phyloP scores from a whole-genome alignment of 2,888 invertebrate species.

The Perdita meconis region DNA sequence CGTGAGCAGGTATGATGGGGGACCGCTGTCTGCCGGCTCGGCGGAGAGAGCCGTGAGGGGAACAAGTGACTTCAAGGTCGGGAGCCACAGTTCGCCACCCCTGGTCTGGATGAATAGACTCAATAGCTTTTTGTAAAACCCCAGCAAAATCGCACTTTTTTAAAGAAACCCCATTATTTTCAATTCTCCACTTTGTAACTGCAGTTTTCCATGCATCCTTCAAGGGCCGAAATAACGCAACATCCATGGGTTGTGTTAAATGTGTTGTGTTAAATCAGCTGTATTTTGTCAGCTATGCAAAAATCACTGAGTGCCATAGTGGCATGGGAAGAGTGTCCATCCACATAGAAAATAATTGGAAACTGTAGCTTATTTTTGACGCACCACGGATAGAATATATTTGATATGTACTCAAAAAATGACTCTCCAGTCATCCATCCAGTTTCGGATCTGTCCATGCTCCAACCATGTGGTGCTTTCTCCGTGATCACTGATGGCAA shows the following conservation, averaged over 20 bases:
- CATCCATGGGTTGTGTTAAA: neutral
- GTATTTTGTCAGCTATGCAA: neutral
- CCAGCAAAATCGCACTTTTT: neutral
- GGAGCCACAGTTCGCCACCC: too few relatives aligned
- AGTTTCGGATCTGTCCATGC: neutral
- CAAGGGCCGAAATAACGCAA: neutral
- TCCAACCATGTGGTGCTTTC: neutral
- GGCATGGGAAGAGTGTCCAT: neutral
- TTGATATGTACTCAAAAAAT: slow-evolving; percentile 1
- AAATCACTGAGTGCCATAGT: slow-evolving; percentile 1
- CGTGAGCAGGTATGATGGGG: too few relatives aligned
- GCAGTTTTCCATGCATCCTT: neutral
- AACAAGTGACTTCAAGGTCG: too few relatives aligned
- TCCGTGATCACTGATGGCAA: neutral
- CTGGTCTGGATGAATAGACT: neutral
- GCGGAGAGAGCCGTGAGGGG: too few relatives aligned
- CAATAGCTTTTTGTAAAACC: neutral
- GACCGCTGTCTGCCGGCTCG: too few relatives aligned
- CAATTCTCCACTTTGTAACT: neutral
- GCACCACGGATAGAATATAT: slow-evolving; percentile 7
- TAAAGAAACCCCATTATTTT: neutral
- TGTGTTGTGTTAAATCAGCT: neutral
- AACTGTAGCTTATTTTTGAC: neutral
- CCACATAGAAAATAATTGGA: neutral
- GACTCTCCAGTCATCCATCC: slow-evolving; percentile 12